Evolutionary conservation across 2,797 vertebrate genomes (phyloP), one percentile per base, ranked within the genome.

Genomic region (Eleutherodactylus coqui): DNA sequence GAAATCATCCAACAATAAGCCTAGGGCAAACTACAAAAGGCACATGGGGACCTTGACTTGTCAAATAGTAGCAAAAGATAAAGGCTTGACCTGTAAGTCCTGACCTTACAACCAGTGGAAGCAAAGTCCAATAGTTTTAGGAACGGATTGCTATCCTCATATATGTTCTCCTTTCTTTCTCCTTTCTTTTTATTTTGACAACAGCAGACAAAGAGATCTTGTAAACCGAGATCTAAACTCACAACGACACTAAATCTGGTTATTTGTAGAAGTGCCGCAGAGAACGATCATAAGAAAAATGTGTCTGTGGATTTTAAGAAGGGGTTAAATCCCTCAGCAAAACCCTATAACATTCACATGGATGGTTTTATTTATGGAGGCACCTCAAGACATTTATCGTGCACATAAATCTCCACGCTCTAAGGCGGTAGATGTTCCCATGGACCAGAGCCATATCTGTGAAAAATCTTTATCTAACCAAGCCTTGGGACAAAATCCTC

Each of bases 401-500:
- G 24, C 21, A 67, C 73, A 84, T 84, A 84, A 84, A 77, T 77
- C 73, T 84, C 29, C 16, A 49, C 21, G 41, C 43, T 64, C 58
- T 36, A 32, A 36, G 73, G 82, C 32, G 19, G 60, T 41, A 84
- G 43, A 77, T 76, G 58, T 77, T 84, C 58, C 64, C 76, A 49
- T 83, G 82, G 62, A 34, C 72, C 21, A 49, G 21, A 64, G 73
- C 43, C 32, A 49, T 47, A 77, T 76, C 73, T 69, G 55, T 24
- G 21, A 77, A 84, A 84, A 84, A 84, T 76, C 75, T 77, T 36
- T 47, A 76, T 62, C 73, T 24, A n/a, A 49, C 19, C 49, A n/a
- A 34, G 75, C 83, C 73, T 64, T 24, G 69, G 60, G 82, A 76
- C 83, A 84, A 84, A 84, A 83, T 64, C 41, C 43, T 76, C 49